Evolutionary conservation across 2,797 vertebrate genomes (phyloP), one percentile per base, ranked within the genome.

Genomic region (Pseudochromis fuscus): DNA sequence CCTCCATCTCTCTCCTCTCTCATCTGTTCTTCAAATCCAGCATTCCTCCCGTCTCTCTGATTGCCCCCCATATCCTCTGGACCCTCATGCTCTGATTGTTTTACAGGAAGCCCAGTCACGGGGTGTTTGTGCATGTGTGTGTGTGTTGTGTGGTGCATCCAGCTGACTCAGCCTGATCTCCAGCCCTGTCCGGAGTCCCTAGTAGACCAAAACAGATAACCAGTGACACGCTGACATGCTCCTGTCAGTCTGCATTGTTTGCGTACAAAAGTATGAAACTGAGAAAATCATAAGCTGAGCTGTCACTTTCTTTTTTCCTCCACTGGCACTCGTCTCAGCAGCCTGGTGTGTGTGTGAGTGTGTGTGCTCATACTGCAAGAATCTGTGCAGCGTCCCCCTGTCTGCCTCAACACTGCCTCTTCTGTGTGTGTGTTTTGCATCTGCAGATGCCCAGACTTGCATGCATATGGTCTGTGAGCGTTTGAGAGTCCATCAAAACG

Each of bases 141-240:
- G 65, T 66, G 57, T 53, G 50, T 52, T 69, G 51, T 73, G 84
- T 64, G 58, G 55, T 65, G 67, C 46, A 79, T 75, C 70, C 50
- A 83, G 79, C 88, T 88, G 90, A 91, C 77, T 91, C 85, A 89
- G 87, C 87, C 89, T 79, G 80, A 89, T 90, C 85, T 90, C 91
- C 90, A 85, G 89, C 73, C 69, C 81, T 12, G 75, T 83, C 85
- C 46, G 58, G 82, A 88, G 88, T 89, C 88, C 93, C 92, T 50
- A 66, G 63, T 72, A 90, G 81, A 88, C 89, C 80, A 62, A 19
- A 72, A 78, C 74, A 87, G 70, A 75, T 71, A 50, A 19, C 84
- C 42, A 38, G 64, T 45, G 50, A 76, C 72, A 79, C 12, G 72
- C 46, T 80, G 87, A 90, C 83, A 80, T 62, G 72, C 51, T 81